Percentiles rank a stretch among this genome's conserved stretches.
Evolutionary conservation across 2,888 invertebrate species (phyloP).

Genomic region (Eilema sororculum): DNA sequence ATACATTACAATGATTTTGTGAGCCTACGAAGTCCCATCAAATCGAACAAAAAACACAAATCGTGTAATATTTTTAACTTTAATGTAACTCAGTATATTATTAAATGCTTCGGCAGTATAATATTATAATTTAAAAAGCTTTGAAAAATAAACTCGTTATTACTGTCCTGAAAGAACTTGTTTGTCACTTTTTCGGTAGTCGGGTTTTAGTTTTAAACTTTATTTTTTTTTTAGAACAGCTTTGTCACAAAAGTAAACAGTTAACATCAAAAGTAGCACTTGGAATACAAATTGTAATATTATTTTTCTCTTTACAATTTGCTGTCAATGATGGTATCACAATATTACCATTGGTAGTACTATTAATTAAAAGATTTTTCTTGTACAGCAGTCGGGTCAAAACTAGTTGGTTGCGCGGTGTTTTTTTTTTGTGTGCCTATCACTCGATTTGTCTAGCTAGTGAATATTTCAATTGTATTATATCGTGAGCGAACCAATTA

Average conservation of each 20-base stretch:
- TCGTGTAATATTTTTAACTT: no score
- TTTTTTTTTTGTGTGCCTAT: background rate
- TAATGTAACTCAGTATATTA: no score
- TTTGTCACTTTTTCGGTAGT: no score
- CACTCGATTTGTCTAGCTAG: background rate
- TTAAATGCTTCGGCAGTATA: no score
- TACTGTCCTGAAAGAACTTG: background rate
- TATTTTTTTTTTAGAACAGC: constrained; percentile 26
- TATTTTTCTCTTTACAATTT: constrained; percentile 33
- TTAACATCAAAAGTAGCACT: constrained; percentile 23
- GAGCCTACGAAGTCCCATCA: no score
- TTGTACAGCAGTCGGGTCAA: background rate
- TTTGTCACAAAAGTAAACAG: constrained; percentile 17
- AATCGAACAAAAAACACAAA: no score
- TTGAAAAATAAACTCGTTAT: no score
- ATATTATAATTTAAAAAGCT: background rate
- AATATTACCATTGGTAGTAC: constrained; percentile 11
- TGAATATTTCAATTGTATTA: background rate
- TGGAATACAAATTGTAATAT: constrained; percentile 33
- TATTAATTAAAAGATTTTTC: background rate
- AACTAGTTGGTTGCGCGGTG: background rate
- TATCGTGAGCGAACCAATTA: background rate
- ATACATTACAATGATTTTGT: no score
- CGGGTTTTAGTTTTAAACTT: no score
- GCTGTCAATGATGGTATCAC: constrained; percentile 32